phyloP scores from a whole-genome alignment of 2,888 invertebrate genomes.

The Leptura quadrifasciata region DNA sequence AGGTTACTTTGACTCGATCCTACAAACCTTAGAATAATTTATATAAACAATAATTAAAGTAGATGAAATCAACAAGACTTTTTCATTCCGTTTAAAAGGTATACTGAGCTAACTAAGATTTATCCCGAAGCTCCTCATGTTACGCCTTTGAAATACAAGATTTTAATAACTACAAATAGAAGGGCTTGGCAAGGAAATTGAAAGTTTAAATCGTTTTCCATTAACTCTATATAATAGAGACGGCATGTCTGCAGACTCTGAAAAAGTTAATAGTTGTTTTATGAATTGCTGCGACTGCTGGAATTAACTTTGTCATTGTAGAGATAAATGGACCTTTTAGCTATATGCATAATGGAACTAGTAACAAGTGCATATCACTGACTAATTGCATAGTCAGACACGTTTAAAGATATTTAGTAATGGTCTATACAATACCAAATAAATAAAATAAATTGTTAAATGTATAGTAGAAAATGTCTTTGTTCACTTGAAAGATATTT shows the following conservation, averaged over 20 bases:
- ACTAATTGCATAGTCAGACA: not conserved
- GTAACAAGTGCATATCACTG: conserved; percentile 13
- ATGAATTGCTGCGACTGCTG: conserved; percentile 37
- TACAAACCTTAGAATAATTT: too few species aligned
- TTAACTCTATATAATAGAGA: conserved; percentile 41
- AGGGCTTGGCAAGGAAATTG: conserved; percentile 46
- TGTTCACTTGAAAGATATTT: not conserved
- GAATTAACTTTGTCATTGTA: conserved; percentile 31
- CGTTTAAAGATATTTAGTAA: conserved; percentile 3
- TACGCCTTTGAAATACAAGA: conserved; percentile 23
- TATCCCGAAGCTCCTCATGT: not conserved
- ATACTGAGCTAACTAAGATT: not conserved
- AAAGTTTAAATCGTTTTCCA: conserved; percentile 43
- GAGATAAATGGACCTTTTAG: conserved; percentile 21
- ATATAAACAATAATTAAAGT: too few species aligned
- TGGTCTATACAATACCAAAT: not conserved
- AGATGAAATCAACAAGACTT: too few species aligned
- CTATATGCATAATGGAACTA: conserved; percentile 16
- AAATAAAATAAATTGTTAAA: not conserved
- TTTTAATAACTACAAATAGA: conserved; percentile 42
- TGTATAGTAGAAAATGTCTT: not conserved
- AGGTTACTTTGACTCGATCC: too few species aligned
- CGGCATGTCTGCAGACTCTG: conserved; percentile 23
- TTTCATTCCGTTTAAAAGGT: not conserved
- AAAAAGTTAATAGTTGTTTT: conserved; percentile 35